phyloP scores from a whole-genome alignment of 1,140 invertebrate species.

The Glomeris maerens region DNA sequence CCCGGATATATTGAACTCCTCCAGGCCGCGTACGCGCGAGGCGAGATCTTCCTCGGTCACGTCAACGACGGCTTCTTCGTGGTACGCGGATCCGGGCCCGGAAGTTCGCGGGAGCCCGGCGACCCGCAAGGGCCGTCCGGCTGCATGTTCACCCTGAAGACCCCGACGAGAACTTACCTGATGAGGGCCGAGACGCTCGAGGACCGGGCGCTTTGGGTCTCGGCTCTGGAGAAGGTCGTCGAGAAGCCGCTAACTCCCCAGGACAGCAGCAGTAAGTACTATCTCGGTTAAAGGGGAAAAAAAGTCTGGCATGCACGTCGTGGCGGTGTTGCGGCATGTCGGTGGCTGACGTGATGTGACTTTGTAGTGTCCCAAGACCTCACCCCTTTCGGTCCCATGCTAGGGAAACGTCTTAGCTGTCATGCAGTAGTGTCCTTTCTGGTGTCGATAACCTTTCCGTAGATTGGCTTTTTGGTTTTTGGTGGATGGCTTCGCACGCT shows the following conservation, averaged over 20 bases:
- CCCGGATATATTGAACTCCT: slow-evolving; percentile 6
- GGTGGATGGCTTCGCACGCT: too few relatives aligned
- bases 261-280: slow-evolving; percentile 56
- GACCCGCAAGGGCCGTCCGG: too few relatives aligned
- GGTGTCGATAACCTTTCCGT: too few relatives aligned
- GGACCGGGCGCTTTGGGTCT: slow-evolving; percentile 65
- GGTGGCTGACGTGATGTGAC: not conserved
- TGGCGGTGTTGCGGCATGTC: too few relatives aligned
- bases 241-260: slow-evolving; percentile 59
- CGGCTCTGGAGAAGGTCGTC: slow-evolving; percentile 55
- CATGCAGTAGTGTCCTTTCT: not conserved
- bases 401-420: not conserved
- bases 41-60: slow-evolving; percentile 75
- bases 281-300: slow-evolving; percentile 3
- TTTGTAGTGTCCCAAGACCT: not conserved
- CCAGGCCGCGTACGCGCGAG: slow-evolving; percentile 69
- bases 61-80: slow-evolving; percentile 56
- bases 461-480: too few relatives aligned
- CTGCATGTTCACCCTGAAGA: slow-evolving; percentile 71
- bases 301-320: too few relatives aligned
- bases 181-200: slow-evolving; percentile 63
- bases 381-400: not conserved
- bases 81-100: slow-evolving; percentile 41
- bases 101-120: slow-evolving; percentile 49
- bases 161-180: slow-evolving; percentile 63